Evolutionary conservation across 2,888 invertebrate genomes (phyloP), one percentile per base, ranked within the genome.

Genomic region (Monochamus alternatus): DNA sequence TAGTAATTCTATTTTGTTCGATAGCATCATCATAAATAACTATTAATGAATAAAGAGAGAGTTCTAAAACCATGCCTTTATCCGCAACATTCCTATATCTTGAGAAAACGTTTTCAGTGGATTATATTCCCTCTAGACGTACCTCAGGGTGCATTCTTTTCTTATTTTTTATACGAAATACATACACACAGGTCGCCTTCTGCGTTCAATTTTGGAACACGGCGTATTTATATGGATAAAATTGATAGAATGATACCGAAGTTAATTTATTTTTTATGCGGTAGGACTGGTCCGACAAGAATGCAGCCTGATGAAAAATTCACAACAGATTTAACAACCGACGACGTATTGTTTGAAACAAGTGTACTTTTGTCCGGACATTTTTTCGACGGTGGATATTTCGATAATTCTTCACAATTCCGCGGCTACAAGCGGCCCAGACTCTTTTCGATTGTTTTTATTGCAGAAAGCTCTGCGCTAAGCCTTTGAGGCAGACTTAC

Each of bases 281-380:
- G 63, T 51, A 63, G 60, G 69, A 71, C 71, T 71, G 71, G 71
- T 71, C 31, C 32, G 59, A 52, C 71, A 63, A 32, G 71, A 71
- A 71, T 71, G 71, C 71, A 71, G 63, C 51, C 52, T 71, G 71
- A 63, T 63, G 71, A 52, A 71, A 71, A 71, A 71, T 63, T 71
- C 71, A 71, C 63, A 71, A 63, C 62, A 70, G 59, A 70, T 70
- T 70, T 70, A 63, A 47, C 60, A 62, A 69, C 55, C 55, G 55
- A 55, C 71, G 66, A 52, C 52, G 63, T 63, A 71, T 71, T 69
- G 69, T 69, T 60, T 69, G n/a, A 55, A 69, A 60, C 59, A 69
- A 71, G 71, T 71, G 62, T 62, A 47, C 63, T 63, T 71, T 38
- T 63, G 52, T 63, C 31, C 52, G 9, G 32, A 52, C 52, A 43